phyloP scores from a whole-genome alignment of 2,797 vertebrate genomes.

The Mormyrops boulengeri region DNA sequence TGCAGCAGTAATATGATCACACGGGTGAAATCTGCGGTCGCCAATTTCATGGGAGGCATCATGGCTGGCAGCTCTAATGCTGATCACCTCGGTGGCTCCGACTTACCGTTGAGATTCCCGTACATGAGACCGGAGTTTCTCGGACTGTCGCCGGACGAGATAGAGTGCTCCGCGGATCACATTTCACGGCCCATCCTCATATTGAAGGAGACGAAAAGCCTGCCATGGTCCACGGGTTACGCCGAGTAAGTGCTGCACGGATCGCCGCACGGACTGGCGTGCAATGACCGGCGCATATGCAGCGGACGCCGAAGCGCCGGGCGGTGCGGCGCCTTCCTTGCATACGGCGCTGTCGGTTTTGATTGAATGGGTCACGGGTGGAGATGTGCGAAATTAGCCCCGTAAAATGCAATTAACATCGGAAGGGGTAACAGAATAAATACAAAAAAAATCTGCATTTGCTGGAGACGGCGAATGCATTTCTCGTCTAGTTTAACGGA shows the following conservation, averaged over 20 bases:
- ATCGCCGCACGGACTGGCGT: neutral
- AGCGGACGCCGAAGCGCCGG: neutral
- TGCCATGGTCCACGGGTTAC: slow-evolving; percentile 91
- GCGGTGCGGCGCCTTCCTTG: too few relatives aligned
- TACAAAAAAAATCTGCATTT: neutral
- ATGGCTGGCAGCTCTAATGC: slow-evolving; percentile 74
- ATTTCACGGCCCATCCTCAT: slow-evolving; percentile 84
- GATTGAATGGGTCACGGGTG: slow-evolving; percentile 1
- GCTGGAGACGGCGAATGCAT: neutral
- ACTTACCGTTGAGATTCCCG: slow-evolving; percentile 75
- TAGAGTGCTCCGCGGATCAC: slow-evolving; percentile 90
- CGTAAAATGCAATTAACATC: neutral
- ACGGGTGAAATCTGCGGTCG: slow-evolving; percentile 86
- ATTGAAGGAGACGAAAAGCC: slow-evolving; percentile 75
- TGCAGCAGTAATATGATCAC: slow-evolving; percentile 77
- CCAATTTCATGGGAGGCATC: slow-evolving; percentile 87
- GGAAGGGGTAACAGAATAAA: neutral
- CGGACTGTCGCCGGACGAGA: slow-evolving; percentile 81
- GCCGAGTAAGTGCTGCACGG: slow-evolving; percentile 80
- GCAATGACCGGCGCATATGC: neutral
- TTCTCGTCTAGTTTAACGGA: neutral
- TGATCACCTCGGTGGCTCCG: slow-evolving; percentile 66
- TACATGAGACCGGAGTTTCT: slow-evolving; percentile 89
- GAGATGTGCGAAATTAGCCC: neutral
- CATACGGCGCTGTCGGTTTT: neutral